phyloP scores from a whole-genome alignment of 2,888 invertebrate genomes.

The Athripsodes cinereus region DNA sequence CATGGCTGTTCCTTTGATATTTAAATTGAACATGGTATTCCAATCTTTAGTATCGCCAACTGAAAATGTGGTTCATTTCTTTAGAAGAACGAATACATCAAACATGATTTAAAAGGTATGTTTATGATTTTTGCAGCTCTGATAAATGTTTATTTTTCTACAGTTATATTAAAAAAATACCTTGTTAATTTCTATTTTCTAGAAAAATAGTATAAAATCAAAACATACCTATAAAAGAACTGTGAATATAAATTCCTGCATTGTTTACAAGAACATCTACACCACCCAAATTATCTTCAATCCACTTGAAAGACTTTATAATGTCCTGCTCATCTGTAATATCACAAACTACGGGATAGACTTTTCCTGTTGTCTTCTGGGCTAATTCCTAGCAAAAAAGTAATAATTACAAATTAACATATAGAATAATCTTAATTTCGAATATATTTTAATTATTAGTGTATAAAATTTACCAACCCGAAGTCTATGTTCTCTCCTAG shows the following conservation, averaged over 20 bases:
- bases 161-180: too few species aligned
- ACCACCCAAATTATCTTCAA: conserved; percentile 33
- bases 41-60: conserved; percentile 3
- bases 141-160: too few species aligned
- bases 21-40: conserved; percentile 34
- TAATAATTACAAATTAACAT: too few species aligned
- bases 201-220: too few species aligned
- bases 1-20: conserved; percentile 52
- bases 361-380: conserved; percentile 18
- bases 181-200: too few species aligned
- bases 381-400: conserved; percentile 3
- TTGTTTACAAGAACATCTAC: conserved; percentile 38
- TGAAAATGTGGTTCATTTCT: too few species aligned
- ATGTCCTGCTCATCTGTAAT: conserved; percentile 34
- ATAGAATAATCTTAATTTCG: too few species aligned
- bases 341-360: conserved; percentile 35
- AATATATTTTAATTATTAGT: too few species aligned
- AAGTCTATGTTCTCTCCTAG: conserved; percentile 11
- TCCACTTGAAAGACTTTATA: conserved; percentile 32
- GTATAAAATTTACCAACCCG: background rate
- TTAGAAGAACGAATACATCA: too few species aligned
- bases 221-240: background rate
- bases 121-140: too few species aligned
- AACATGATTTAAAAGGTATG: too few species aligned
- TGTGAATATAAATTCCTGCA: conserved; percentile 33